Percentiles rank a stretch among this genome's conserved stretches.
Conservation (phyloP, 2,797 vertebrate species). For the Pseudotriccus pelzelni region DNA sequence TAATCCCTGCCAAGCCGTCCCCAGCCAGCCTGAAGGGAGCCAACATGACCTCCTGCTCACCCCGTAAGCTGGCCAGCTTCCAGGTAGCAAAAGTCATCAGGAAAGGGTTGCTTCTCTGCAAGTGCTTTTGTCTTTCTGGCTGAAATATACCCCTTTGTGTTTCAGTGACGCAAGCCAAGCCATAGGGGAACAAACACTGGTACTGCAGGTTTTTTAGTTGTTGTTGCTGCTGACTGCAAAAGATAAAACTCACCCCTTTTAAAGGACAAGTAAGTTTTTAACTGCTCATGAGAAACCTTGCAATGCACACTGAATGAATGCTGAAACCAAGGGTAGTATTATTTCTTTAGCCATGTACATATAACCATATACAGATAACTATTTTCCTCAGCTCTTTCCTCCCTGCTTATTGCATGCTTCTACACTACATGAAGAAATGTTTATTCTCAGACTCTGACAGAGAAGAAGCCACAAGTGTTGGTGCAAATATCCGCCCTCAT, state of each 20-base stretch:
- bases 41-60: constrained; percentile 21
- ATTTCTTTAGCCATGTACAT: not conserved
- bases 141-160: not conserved
- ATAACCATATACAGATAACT: not conserved
- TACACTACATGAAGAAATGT: not conserved
- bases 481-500: rapidly evolving
- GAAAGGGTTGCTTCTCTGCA: not conserved
- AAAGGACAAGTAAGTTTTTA: not conserved
- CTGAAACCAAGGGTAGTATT: not conserved
- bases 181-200: not conserved
- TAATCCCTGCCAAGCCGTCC: constrained; percentile 14
- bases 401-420: not conserved
- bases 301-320: not conserved
- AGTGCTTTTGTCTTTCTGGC: not conserved
- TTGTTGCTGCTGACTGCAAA: not conserved
- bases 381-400: not conserved
- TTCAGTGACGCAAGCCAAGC: not conserved
- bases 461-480: rapidly evolving
- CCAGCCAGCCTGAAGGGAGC: constrained; percentile 24
- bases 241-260: not conserved
- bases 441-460: not conserved
- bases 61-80: not conserved
- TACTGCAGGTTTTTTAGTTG: not conserved
- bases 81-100: constrained; percentile 5
- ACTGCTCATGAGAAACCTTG: not conserved